Conservation (phyloP, 2,888 invertebrate species). For the Sussaba pulchella region DNA sequence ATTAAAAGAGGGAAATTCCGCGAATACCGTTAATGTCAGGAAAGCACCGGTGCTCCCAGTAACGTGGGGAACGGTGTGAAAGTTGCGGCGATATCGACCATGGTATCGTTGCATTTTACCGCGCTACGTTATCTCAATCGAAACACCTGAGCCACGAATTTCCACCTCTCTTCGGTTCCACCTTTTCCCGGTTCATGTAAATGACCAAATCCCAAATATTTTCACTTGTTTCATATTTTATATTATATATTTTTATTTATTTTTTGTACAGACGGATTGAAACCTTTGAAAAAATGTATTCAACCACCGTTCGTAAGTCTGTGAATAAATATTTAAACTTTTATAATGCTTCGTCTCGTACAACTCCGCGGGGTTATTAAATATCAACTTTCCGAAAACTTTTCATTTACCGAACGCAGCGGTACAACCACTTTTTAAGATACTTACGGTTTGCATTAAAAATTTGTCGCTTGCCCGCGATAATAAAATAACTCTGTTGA, state of each 20-base stretch:
- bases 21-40: slow-evolving; percentile 72
- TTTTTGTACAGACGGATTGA: slow-evolving; percentile 17
- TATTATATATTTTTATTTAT: slow-evolving; percentile 11
- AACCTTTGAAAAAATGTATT: slow-evolving; percentile 14
- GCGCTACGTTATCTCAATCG: slow-evolving; percentile 70
- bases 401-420: neutral
- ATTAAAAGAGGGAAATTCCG: slow-evolving; percentile 79
- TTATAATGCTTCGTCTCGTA: neutral
- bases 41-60: slow-evolving; percentile 42
- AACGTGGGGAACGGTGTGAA: slow-evolving; percentile 56
- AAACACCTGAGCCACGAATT: slow-evolving; percentile 76
- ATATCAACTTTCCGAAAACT: slow-evolving; percentile 12
- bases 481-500: neutral
- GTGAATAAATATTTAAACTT: slow-evolving; percentile 20
- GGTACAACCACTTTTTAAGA: neutral
- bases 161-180: neutral
- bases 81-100: slow-evolving; percentile 80
- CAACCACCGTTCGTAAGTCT: neutral
- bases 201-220: slow-evolving; percentile 41
- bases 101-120: slow-evolving; percentile 73
- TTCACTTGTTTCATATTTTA: slow-evolving; percentile 57
- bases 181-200: slow-evolving; percentile 5
- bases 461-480: neutral
- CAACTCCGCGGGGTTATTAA: slow-evolving; percentile 4
- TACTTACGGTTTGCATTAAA: neutral